phyloP scores from a whole-genome alignment of 2,888 invertebrate genomes.

The Hypena proboscidalis region DNA sequence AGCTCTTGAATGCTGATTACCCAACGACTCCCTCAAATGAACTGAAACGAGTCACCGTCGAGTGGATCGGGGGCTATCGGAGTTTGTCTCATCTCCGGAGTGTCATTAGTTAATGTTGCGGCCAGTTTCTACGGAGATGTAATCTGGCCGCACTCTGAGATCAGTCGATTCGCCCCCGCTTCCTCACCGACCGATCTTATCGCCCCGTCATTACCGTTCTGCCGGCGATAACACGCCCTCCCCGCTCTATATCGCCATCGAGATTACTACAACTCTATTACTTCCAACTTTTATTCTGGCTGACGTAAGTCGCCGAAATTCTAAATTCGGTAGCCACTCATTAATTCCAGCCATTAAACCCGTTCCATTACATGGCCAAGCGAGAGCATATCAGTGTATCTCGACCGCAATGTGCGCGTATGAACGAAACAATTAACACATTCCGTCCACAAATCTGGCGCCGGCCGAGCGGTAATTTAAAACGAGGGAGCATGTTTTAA shows the following conservation, averaged over 20 bases:
- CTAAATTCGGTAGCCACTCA: conserved; percentile 41
- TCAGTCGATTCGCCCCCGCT: conserved; percentile 61
- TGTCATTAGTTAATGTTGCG: conserved; percentile 79
- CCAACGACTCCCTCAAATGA: conserved; percentile 55
- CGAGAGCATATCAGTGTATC: conserved; percentile 56
- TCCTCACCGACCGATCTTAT: conserved; percentile 56
- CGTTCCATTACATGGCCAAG: conserved; percentile 49
- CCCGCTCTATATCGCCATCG: conserved; percentile 35
- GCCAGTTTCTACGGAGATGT: conserved; percentile 69
- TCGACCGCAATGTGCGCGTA: conserved; percentile 42
- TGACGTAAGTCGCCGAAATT: conserved; percentile 36
- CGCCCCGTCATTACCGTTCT: conserved; percentile 65
- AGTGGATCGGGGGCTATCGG: conserved; percentile 57
- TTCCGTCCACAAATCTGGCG: conserved; percentile 57
- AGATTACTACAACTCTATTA: conserved; percentile 63
- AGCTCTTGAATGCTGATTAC: conserved; percentile 58
- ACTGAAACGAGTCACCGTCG: conserved; percentile 56
- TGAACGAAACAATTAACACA: conserved; percentile 65
- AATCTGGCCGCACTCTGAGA: conserved; percentile 64
- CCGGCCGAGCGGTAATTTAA: conserved; percentile 52
- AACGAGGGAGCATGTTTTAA: conserved; percentile 55
- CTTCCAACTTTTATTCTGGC: conserved; percentile 51
- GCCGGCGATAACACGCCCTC: conserved; percentile 59
- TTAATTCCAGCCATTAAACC: conserved; percentile 40
- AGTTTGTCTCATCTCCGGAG: conserved; percentile 59